These are phyloP conservation scores for Drosophila carrolli DNA, from an alignment of 1,140 invertebrate genomes.

Conservation along the genomic window DNA sequence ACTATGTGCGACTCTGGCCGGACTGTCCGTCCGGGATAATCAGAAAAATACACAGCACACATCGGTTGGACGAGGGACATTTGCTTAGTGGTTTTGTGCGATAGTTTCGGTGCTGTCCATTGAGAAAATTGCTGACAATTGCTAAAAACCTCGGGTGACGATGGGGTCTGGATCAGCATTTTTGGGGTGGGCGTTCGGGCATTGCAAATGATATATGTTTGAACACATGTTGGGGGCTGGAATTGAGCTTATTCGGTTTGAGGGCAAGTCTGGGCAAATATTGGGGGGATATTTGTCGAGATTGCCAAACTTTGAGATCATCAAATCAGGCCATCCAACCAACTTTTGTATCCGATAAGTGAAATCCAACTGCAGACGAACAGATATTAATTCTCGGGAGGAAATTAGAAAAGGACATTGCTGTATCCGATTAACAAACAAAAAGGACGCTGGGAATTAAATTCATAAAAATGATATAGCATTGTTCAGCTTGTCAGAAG, in stretches of 20 bases:
- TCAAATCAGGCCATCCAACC: conserved; percentile 12
- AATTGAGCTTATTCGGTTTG: conserved; percentile 22
- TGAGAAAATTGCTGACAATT: conserved; percentile 81
- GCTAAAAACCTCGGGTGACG: conserved; percentile 66
- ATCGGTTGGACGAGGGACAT: conserved; percentile 60
- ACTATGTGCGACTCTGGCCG: conserved; percentile 50
- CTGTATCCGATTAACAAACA: conserved; percentile 69
- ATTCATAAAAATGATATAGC: conserved; percentile 69
- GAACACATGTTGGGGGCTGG: conserved; percentile 36
- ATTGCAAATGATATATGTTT: conserved; percentile 58
- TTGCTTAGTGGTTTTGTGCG: conserved; percentile 65
- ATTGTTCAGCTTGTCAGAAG: conserved; percentile 40
- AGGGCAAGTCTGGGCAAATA: conserved; percentile 29
- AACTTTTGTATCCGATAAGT: conserved; percentile 24
- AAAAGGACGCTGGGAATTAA: conserved; percentile 76
- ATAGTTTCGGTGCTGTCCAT: conserved; percentile 71
- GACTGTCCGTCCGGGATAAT: conserved; percentile 61
- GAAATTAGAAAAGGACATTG: conserved; percentile 83
- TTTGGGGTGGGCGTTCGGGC: conserved; percentile 12
- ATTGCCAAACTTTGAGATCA: conserved; percentile 40
- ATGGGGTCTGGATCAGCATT: conserved; percentile 16
- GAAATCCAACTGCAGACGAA: conserved; percentile 23
- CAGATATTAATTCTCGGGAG: conserved; percentile 53
- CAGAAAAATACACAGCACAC: conserved; percentile 79
- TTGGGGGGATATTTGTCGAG: conserved; percentile 7